Base-by-base conservation (phyloP, 2,888 invertebrate species). In the Trissolcus japonicus region DNA sequence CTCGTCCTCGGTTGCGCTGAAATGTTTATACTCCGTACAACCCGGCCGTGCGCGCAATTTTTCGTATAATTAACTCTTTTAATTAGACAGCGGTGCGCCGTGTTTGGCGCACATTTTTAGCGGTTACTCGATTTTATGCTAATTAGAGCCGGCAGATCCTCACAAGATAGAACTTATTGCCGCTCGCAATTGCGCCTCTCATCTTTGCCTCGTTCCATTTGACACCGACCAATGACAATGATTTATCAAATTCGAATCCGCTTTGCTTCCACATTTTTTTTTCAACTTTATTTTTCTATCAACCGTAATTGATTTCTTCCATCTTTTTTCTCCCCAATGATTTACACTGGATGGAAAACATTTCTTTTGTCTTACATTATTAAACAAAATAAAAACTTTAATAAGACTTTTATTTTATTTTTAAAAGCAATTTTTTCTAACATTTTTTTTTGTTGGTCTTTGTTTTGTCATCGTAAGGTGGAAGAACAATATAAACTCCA, bases 41-140 rank as follows among this genome's bases (percentile, higher is more conserved):
- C 19, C 46, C 62, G 17, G 41, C 60, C 55, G 55, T 55, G 65
- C 59, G 68, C 61, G 53, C 60, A 65, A n/a, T 72, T 77, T 73
- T 72, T 77, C 59, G 53, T 68, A 73, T 62, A 77, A 72, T 73
- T 73, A 68, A 73, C 73, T 59, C 77, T 68, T 72, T 77, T 77
- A 77, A 77, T 77, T 68, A 77, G 77, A 77, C 77, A 59, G 62
- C 67, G 41, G 57, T 54, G 50, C 48, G 54, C 67, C 67, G 43
- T 76, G 71, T 72, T 72, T 72, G 62, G 67, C 46, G 21, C 57
- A 56, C 55, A 76, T 71, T 71, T 76, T 76, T 71, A 65, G 14
- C 59, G 60, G 14, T 43, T 61, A 60, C 61, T 76, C 76, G 69
- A 66, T 76, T 76, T 76, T 66, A 76, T 71, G 76, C 66, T 71